Evolutionary conservation across 2,888 invertebrate species (phyloP), one percentile per base, ranked within the genome.

Genomic region (Aethes cnicana): DNA sequence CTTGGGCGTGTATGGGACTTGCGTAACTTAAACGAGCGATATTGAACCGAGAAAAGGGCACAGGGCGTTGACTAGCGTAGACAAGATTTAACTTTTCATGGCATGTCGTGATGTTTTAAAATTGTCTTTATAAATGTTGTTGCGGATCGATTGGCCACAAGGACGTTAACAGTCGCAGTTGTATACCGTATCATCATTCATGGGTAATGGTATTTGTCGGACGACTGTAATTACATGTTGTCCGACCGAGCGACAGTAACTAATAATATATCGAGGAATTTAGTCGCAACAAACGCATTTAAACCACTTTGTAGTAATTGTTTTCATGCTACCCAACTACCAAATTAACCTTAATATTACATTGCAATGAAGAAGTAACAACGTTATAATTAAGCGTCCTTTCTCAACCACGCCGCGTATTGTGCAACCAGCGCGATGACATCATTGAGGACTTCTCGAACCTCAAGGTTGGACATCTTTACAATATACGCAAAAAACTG

Each of bases 111-210:
- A 5, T 47, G 23, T 18, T 37, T 28, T 14, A 48, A 41, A 39
- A 48, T 25, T 23, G 17, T 39, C 9, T 16, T 23, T 39, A 32
- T 21, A 39, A 41, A 3, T 12, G 49, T 47, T 42, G 58, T 56
- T 46, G 55, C 54, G 57, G 63, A 60, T 67, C 64, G 67, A 64
- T 68, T 57, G 56, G 20, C 41, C 36, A 42, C 58, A 65, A 64
- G 65, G 64, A 59, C 65, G 54, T 43, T 52, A 35, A 44, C 50
- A 30, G 54, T 42, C 30, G 6, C 39, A 28, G 25, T 50, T 37
- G 30, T 46, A 23, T 5, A 52, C 23, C 14, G 16, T 23, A 26
- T 39, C 37, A 28, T 32, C 48, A 20, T 9, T 12, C 21, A 53
- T 48, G 33, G 53, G 50, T 53, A 52, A 57, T 55, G 54, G 55